A percentile compares a stretch with the other conserved stretches of the same genome.
phyloP scores from a whole-genome alignment of 2,888 invertebrate species.

The Tridacna gigas region DNA sequence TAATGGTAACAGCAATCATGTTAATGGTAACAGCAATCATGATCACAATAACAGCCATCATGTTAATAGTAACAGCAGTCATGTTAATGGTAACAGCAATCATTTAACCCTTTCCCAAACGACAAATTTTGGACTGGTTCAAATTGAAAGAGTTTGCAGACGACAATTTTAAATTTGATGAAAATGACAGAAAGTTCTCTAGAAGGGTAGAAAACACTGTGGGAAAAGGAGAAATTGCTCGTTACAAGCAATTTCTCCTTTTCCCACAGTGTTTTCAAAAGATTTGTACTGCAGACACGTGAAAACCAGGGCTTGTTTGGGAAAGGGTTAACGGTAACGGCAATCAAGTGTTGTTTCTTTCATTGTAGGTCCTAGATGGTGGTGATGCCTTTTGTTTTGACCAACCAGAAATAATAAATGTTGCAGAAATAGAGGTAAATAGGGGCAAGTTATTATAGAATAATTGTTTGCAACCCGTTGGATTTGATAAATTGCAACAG shows the following conservation, averaged over 20 bases:
- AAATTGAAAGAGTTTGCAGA: too few species aligned
- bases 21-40: too few species aligned
- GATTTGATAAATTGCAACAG: background rate
- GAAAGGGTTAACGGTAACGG: too few species aligned
- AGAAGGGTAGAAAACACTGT: background rate
- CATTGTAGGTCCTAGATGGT: constrained; percentile 54
- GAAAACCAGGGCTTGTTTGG: too few species aligned
- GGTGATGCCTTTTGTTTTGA: constrained; percentile 62
- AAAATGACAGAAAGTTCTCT: too few species aligned
- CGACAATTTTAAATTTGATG: background rate
- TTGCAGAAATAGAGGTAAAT: constrained; percentile 57
- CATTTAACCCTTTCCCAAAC: background rate
- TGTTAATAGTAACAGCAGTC: too few species aligned
- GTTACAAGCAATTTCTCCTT: background rate
- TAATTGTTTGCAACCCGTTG: background rate
- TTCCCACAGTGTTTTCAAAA: constrained; percentile 2
- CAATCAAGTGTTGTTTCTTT: background rate
- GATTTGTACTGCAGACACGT: too few species aligned
- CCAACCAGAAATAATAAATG: constrained; percentile 66
- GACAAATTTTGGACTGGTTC: too few species aligned
- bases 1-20: too few species aligned
- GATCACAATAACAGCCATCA: too few species aligned
- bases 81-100: background rate
- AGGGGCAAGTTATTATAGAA: too few species aligned
- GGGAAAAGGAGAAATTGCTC: background rate